Evolutionary conservation across 2,113 vertebrate genomes (phyloP).

Genomic region (Centropus unirufus): DNA sequence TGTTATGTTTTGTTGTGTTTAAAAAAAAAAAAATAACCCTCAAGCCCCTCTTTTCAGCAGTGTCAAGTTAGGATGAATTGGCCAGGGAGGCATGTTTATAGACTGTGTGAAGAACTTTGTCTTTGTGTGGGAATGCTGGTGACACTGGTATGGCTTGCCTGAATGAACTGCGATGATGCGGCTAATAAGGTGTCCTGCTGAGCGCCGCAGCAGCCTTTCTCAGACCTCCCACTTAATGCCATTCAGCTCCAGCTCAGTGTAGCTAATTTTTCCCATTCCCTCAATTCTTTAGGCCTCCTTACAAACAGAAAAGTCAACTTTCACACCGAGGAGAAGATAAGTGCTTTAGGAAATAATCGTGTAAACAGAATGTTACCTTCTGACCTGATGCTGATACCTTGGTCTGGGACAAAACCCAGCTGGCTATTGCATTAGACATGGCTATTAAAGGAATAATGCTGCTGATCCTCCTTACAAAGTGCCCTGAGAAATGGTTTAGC

Average conservation of each 20-base stretch:
- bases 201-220: slow-evolving; percentile 68
- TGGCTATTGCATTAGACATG: slow-evolving; percentile 89
- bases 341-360: slow-evolving; percentile 92
- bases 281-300: slow-evolving; percentile 82
- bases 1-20: slow-evolving; percentile 62
- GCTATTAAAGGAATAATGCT: slow-evolving; percentile 90
- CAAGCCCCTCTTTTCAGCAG: slow-evolving; percentile 76
- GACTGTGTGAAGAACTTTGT: slow-evolving; percentile 91
- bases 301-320: slow-evolving; percentile 90
- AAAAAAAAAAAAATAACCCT: background rate
- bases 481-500: slow-evolving; percentile 74
- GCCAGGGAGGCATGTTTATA: slow-evolving; percentile 89
- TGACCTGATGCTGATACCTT: slow-evolving; percentile 93
- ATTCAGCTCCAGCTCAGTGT: slow-evolving; percentile 89
- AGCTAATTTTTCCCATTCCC: slow-evolving; percentile 88
- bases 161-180: slow-evolving; percentile 89
- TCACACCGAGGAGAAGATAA: slow-evolving; percentile 86
- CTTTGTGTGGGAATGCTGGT: slow-evolving; percentile 89
- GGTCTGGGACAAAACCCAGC: slow-evolving; percentile 84
- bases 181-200: slow-evolving; percentile 83
- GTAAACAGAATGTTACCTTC: slow-evolving; percentile 96
- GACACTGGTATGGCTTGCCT: slow-evolving; percentile 89
- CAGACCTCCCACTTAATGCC: slow-evolving; percentile 87
- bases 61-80: slow-evolving; percentile 86
- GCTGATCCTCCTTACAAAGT: slow-evolving; percentile 77